Evolutionary conservation across 2,113 vertebrate genomes (phyloP), one percentile per base, ranked within the genome.

Genomic region (Trogon melanurus): DNA sequence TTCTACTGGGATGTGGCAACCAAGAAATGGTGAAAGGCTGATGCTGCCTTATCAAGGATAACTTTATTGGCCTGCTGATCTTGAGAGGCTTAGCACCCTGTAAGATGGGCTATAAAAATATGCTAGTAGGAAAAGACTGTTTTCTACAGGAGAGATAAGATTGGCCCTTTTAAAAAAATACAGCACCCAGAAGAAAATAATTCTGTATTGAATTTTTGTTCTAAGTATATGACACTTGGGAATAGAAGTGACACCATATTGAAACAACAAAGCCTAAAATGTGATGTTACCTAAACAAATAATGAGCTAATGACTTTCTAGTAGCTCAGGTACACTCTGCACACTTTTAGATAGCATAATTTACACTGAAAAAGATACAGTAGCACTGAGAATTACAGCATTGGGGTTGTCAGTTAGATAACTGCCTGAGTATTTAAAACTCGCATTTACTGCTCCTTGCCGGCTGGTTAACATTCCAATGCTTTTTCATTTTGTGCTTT

Each of bases 401-500:
- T 18, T 69, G 20, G 36, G 13, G 29, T 44, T 71, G 30, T 58
- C 7, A 7, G 22, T 62, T 94, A 93, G 61, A 80, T 71, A 54
- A 32, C 56, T 91, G 19, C 30, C 50, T 71, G 29, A 36, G 14
- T 60, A 61, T 34, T 79, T 82, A 66, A 69, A 70, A 61, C 17
- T 81, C 60, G 27, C 79, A 48, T 90, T 88, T 91, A 29, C 74
- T 93, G 29, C 26, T 91, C 6, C 15, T 88, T 80, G 44, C 57
- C 73, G 54, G 22, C n/a, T 64, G 65, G 78, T 84, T 66, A 16
- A 26, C 48, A 70, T 85, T 91, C 23, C 0, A 5, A 27, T 27
- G 67, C 19, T 47, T 95, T 91, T 88, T 91, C n/a, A 72, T 85
- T 90, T 83, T 64, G 48, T 94, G 75, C 62, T 92, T 84, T 71